phyloP scores from a whole-genome alignment of 2,797 vertebrate genomes.

The Ceyx erithaca region DNA sequence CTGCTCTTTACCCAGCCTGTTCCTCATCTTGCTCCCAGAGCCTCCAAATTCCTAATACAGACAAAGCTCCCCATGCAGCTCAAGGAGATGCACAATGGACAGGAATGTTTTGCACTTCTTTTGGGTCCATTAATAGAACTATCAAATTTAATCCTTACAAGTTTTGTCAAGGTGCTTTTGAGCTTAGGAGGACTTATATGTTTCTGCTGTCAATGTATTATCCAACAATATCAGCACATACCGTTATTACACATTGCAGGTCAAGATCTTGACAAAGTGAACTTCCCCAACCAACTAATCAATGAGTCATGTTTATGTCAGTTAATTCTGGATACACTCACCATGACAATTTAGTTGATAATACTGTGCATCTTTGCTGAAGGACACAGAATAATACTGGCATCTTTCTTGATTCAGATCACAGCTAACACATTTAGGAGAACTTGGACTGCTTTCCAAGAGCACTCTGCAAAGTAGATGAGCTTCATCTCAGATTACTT shows the following conservation, averaged over 20 bases:
- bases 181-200: not conserved
- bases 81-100: not conserved
- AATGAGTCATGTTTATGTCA: slow-evolving; percentile 36
- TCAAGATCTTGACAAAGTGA: slow-evolving; percentile 15
- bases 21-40: not conserved
- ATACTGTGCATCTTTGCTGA: slow-evolving; percentile 88
- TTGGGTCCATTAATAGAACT: not conserved
- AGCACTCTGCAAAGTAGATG: slow-evolving; percentile 73
- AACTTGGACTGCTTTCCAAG: slow-evolving; percentile 70
- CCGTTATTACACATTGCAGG: not conserved
- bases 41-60: not conserved
- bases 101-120: not conserved
- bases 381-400: slow-evolving; percentile 91
- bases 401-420: slow-evolving; percentile 83
- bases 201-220: slow-evolving; percentile 13
- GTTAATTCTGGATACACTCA: slow-evolving; percentile 75
- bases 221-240: slow-evolving; percentile 1
- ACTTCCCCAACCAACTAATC: slow-evolving; percentile 17
- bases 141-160: not conserved
- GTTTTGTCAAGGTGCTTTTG: slow-evolving; percentile 21
- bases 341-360: slow-evolving; percentile 91
- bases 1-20: not conserved
- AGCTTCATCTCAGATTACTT: slow-evolving; percentile 27
- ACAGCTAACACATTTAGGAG: slow-evolving; percentile 88
- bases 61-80: not conserved